Base-by-base conservation (phyloP, 2,888 invertebrate species). In the Cistogaster globosa region DNA sequence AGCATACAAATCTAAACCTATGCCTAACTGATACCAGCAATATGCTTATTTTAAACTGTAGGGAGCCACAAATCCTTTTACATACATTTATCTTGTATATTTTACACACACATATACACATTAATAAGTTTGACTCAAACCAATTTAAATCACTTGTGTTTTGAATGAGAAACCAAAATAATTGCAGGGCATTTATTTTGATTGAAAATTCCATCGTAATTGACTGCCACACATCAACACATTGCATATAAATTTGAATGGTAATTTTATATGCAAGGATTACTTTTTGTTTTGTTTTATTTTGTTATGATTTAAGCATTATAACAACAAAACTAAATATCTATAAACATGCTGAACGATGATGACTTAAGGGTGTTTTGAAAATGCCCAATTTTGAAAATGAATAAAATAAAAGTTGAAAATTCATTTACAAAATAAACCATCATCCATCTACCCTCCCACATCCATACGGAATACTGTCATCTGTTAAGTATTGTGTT, bases 141-240 rank as follows among this genome's bases (percentile, higher is more conserved):
- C n/a, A 62, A 57, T 67, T 71, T 80, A 55, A 63, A 76, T 67
- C 65, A 76, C 60, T 80, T 71, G 65, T 71, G 75, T 60, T 71
- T 63, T 22, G 45, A 78, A 74, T 75, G 51, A 12, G 32, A 68
- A 69, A 80, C 42, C 67, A 78, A 83, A 86, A 83, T 86, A 87
- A 87, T 86, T 83, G 85, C 80, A 72, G 80, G 72, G 76, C 83
- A 87, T 87, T 87, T 87, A 87, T 87, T 87, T 86, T 87, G 87
- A 86, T 87, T 86, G 87, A 86, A 87, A 87, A 86, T 87, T 87
- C 85, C 76, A 85, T 72, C 69, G 81, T 84, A 87, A 87, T 87
- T 87, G 87, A 86, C 80, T 85, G 83, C 83, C 78, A 65, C 80
- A 80, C 76, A 76, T 71, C 80, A 84, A 84, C 76, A 84, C 84